Evolutionary conservation across 2,888 invertebrate species (phyloP), one percentile per base, ranked within the genome.

Genomic region (Caenorhabditis sp.): DNA sequence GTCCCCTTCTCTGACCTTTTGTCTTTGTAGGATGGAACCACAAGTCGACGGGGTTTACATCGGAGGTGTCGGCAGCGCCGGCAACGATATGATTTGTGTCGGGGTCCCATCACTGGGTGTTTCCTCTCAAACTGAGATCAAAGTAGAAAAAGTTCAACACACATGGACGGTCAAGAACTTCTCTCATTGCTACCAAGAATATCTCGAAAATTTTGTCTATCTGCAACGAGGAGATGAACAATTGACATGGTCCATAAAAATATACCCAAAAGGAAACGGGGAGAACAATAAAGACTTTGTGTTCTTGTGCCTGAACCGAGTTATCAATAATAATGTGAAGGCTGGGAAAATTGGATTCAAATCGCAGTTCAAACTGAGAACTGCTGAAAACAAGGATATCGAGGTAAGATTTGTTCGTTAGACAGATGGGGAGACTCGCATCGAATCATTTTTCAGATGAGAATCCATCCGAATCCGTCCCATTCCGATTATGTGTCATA

Each of bases 91-190:
- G 73, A 56, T 63, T 38, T 12, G 16, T 19, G 63, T 54, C 38
- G 63, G 54, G 14, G 68, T 76, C n/a, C 83, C 83, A 22, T 35
- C 79, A 16, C 66, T 72, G 31, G 84, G 84, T 6, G 74, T 91
- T 68, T 90, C 91, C 0, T 90, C 90, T 19, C 91, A 92, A 81
- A 92, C 92, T 5, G 92, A 92, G 80, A 92, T 92, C 51, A 88
- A 89, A 80, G 92, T 92, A 4, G 92, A 92, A 89, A 90, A 91
- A 80, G 90, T 92, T 5, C 91, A 90, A 69, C 92, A 92, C 80
- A 89, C 89, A 24, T 92, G 92, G 92, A 92, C 92, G n/a, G 92
- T 92, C 61, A 92, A 92, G 84, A 92, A 92, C 80, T 92, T 92
- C 69, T 90, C 90, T 28, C 92, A 92, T 66, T 92, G 92, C 73